phyloP scores from a whole-genome alignment of 2,797 vertebrate species.

The Hydrophis major region DNA sequence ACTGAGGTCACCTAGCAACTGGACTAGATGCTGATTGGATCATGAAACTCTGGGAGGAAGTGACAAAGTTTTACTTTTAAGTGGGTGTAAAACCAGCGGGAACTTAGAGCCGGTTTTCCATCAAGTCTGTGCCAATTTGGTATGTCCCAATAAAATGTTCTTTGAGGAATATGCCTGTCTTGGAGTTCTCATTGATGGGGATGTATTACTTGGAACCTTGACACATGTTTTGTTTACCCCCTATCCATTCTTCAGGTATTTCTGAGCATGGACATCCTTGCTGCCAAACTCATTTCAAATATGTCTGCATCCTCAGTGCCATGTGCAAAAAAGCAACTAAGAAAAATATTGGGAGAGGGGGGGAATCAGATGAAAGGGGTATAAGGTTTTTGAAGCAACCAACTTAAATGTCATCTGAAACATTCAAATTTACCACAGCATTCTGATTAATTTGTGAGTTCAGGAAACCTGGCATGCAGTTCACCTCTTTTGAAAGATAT shows the following conservation, averaged over 20 bases:
- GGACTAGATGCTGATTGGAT: too few relatives aligned
- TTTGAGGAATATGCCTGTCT: too few relatives aligned
- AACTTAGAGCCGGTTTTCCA: too few relatives aligned
- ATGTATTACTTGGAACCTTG: too few relatives aligned
- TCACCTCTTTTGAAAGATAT: slow-evolving; percentile 9
- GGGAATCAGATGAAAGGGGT: neutral
- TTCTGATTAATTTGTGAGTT: slow-evolving; percentile 24
- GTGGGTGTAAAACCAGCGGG: too few relatives aligned
- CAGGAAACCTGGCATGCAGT: slow-evolving; percentile 22
- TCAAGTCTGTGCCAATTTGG: too few relatives aligned
- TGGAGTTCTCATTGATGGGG: too few relatives aligned
- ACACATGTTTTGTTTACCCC: neutral
- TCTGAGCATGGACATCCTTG: neutral
- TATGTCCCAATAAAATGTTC: too few relatives aligned
- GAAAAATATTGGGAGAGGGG: neutral
- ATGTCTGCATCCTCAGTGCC: too few relatives aligned
- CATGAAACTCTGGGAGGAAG: too few relatives aligned
- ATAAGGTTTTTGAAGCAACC: neutral
- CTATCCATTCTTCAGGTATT: neutral
- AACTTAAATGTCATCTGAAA: slow-evolving; percentile 19
- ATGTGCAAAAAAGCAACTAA: neutral
- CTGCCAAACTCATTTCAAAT: neutral
- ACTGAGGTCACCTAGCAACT: too few relatives aligned
- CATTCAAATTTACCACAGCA: slow-evolving; percentile 12
- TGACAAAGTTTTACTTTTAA: too few relatives aligned